These are phyloP conservation scores for Drosophila pseudoananassae DNA, from an alignment of 1,140 invertebrate genomes.

Conservation along the genomic window DNA sequence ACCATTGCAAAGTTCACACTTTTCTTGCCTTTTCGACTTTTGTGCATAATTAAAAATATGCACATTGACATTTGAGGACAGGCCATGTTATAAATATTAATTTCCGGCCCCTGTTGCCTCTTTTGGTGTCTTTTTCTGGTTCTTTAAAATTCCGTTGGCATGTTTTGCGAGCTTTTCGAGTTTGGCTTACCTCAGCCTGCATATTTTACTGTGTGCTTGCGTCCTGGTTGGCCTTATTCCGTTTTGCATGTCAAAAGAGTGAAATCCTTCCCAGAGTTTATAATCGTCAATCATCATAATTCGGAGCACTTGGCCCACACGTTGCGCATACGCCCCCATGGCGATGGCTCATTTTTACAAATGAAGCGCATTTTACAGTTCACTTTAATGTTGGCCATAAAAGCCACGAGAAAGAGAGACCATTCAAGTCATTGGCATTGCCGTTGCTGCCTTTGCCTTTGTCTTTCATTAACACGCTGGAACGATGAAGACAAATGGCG, in stretches of 20 bases:
- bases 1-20: slow-evolving; percentile 16
- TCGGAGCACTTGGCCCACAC: slow-evolving; percentile 62
- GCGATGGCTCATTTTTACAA: slow-evolving; percentile 68
- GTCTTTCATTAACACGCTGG: slow-evolving; percentile 44
- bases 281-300: slow-evolving; percentile 82
- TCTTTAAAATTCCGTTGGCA: slow-evolving; percentile 66
- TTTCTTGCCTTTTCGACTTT: slow-evolving; percentile 38
- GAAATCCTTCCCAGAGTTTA: slow-evolving; percentile 18
- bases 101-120: slow-evolving; percentile 16
- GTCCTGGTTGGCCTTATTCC: slow-evolving; percentile 14
- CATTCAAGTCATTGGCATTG: slow-evolving; percentile 17
- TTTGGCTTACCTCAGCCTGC: slow-evolving; percentile 47
- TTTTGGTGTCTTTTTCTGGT: slow-evolving; percentile 7
- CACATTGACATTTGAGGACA: slow-evolving; percentile 76
- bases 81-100: slow-evolving; percentile 77
- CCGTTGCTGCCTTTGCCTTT: slow-evolving; percentile 21
- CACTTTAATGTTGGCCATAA: slow-evolving; percentile 53
- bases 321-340: slow-evolving; percentile 48
- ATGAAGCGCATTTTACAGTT: slow-evolving; percentile 63
- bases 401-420: slow-evolving; percentile 27
- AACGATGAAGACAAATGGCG: slow-evolving; percentile 47
- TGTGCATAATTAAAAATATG: slow-evolving; percentile 76
- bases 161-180: slow-evolving; percentile 56
- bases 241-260: slow-evolving; percentile 61
- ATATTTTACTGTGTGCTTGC: slow-evolving; percentile 22